Conservation (phyloP, 2,888 invertebrate genomes). For the Spodoptera littoralis region DNA sequence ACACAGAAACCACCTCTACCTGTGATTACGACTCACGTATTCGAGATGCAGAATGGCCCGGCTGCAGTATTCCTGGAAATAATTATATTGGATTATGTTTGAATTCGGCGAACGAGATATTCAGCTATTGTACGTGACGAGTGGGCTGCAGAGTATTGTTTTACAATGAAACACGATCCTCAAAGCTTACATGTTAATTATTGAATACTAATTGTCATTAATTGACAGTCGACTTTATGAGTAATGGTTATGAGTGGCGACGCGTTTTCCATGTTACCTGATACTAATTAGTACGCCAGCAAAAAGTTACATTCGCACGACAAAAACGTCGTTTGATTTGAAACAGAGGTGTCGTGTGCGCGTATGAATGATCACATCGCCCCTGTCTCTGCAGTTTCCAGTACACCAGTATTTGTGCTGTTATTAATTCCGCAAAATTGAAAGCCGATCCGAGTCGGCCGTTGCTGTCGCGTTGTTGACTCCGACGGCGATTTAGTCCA, state of each 20-base stretch:
- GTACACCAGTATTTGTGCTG: conserved; percentile 67
- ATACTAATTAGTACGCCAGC: conserved; percentile 42
- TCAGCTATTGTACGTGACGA: conserved; percentile 6
- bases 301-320: conserved; percentile 33
- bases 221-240: conserved; percentile 18
- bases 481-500: conserved; percentile 59
- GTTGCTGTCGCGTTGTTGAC: conserved; percentile 61
- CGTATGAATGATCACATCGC: conserved; percentile 62
- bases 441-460: conserved; percentile 71
- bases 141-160: conserved; percentile 10
- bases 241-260: conserved; percentile 23
- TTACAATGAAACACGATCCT: conserved; percentile 14
- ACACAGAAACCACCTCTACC: conserved; percentile 34
- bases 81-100: conserved; percentile 14
- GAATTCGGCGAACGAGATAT: conserved; percentile 2
- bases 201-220: conserved; percentile 10
- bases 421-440: conserved; percentile 81
- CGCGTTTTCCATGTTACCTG: conserved; percentile 31
- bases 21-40: conserved; percentile 30
- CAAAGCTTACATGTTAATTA: conserved; percentile 5
- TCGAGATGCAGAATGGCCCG: conserved; percentile 18
- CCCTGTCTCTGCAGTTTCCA: conserved; percentile 44
- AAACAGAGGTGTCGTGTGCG: conserved; percentile 46
- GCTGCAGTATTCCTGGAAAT: conserved; percentile 33
- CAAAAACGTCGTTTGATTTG: conserved; percentile 46